Conservation (phyloP, 2,113 vertebrate species). For the Melospiza melodia region DNA sequence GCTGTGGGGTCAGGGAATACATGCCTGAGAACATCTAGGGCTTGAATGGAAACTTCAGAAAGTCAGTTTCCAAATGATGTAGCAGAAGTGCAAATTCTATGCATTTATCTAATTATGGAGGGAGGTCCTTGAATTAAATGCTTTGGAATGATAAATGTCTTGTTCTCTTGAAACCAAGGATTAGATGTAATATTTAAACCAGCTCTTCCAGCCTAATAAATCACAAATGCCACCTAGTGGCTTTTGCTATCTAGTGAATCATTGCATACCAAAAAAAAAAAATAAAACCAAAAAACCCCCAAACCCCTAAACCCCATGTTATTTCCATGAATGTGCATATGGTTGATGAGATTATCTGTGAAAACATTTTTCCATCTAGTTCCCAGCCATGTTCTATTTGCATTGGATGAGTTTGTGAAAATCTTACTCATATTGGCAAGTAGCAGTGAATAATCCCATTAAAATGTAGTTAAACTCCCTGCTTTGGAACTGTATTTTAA, state of each 20-base stretch:
- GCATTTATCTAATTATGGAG: constrained; percentile 36
- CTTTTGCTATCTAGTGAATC: constrained; percentile 28
- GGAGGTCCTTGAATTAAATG: constrained; percentile 48
- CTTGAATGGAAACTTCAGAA: constrained; percentile 61
- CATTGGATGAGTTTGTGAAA: neutral
- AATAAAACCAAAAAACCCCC: too few relatives aligned
- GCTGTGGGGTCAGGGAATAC: constrained; percentile 71
- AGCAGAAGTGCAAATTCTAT: constrained; percentile 9
- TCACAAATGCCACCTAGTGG: constrained; percentile 85
- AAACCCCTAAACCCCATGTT: neutral
- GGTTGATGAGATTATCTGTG: neutral
- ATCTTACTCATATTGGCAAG: neutral
- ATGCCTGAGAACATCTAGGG: constrained; percentile 35
- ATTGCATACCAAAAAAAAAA: neutral
- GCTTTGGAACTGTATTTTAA: neutral
- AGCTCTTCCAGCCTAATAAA: constrained; percentile 70
- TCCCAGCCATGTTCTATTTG: neutral
- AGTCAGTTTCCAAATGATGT: neutral
- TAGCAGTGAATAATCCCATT: neutral
- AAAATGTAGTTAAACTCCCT: neutral
- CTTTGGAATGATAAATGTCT: constrained; percentile 63
- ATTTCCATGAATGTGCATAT: neutral
- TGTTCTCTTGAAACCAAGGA: constrained; percentile 52
- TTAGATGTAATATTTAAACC: constrained; percentile 52
- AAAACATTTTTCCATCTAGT: neutral